Conservation (phyloP, 1,140 invertebrate species). For the Drosophila auraria region DNA sequence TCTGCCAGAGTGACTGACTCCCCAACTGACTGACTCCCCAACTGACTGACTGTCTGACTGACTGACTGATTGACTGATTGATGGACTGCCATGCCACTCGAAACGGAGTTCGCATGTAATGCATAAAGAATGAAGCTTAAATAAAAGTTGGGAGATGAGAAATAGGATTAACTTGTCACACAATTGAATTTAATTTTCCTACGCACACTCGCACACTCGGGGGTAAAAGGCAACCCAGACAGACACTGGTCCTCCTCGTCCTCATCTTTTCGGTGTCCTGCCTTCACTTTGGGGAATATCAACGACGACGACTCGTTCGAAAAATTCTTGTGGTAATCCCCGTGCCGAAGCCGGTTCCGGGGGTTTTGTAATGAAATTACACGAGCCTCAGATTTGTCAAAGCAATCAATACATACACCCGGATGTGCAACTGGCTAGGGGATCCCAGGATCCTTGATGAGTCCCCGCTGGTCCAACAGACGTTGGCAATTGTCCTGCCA, state of each 20-base stretch:
- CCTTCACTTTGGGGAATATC: constrained; percentile 68
- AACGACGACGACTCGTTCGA: constrained; percentile 20
- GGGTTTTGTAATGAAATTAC: constrained; percentile 75
- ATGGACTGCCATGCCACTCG: constrained; percentile 45
- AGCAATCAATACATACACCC: constrained; percentile 69
- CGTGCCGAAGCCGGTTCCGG: constrained; percentile 26
- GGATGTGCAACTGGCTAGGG: constrained; percentile 30
- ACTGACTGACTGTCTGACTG: constrained; percentile 44
- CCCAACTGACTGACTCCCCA: constrained; percentile 18
- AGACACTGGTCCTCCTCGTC: constrained; percentile 2
- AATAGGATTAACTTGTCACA: constrained; percentile 85
- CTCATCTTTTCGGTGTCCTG: constrained; percentile 29
- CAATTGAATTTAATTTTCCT: constrained; percentile 85
- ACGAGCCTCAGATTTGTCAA: constrained; percentile 74
- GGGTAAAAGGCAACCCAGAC: constrained; percentile 42
- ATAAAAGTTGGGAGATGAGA: constrained; percentile 82
- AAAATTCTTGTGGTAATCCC: constrained; percentile 71
- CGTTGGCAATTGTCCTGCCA: constrained; percentile 17
- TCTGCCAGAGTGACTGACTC: constrained; percentile 17
- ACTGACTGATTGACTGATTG: constrained; percentile 53
- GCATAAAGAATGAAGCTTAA: constrained; percentile 84
- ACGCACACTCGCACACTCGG: constrained; percentile 28
- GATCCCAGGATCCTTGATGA: constrained; percentile 28
- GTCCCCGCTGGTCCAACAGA: constrained; percentile 1
- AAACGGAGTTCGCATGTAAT: constrained; percentile 64